A percentile compares a stretch with the other conserved stretches of the same genome.
Conservation (phyloP, 2,113 vertebrate species). For the Ameiurus melas region DNA sequence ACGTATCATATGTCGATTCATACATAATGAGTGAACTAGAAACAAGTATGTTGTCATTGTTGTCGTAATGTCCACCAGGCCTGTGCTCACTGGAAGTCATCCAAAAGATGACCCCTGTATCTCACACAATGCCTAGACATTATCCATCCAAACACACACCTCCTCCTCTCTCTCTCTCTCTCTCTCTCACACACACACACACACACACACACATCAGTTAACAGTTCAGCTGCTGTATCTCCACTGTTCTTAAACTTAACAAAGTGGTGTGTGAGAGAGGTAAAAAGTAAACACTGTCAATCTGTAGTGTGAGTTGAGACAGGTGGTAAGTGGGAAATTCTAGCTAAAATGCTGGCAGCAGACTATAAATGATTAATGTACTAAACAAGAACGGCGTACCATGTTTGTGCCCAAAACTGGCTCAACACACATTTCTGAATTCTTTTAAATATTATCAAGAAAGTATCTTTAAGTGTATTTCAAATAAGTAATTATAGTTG, state of each 20-base stretch:
- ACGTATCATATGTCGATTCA: constrained; percentile 2
- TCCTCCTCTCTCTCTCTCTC: not conserved
- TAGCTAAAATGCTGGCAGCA: constrained; percentile 19
- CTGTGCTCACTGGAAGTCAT: constrained; percentile 41
- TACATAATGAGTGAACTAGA: constrained; percentile 28
- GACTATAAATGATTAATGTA: not conserved
- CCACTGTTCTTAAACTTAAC: constrained; percentile 28
- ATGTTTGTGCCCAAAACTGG: not conserved
- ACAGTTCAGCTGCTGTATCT: constrained; percentile 35
- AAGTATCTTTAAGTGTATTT: not conserved
- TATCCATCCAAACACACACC: constrained; percentile 2
- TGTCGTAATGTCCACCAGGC: constrained; percentile 38
- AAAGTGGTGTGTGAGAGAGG: constrained; percentile 11
- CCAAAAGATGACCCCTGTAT: constrained; percentile 41
- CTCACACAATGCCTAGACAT: constrained; percentile 29
- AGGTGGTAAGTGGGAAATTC: constrained; percentile 20
- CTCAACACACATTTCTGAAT: not conserved
- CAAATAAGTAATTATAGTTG: not conserved
- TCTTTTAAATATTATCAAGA: not conserved
- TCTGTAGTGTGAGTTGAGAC: constrained; percentile 12
- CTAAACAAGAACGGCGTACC: not conserved
- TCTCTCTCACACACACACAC: not conserved
- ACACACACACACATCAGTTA: constrained; percentile 27
- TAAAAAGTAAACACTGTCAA: constrained; percentile 20
- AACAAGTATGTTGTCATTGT: constrained; percentile 32